Evolutionary conservation across 2,113 vertebrate genomes (phyloP).

Genomic region (Lepisosteus oculatus): DNA sequence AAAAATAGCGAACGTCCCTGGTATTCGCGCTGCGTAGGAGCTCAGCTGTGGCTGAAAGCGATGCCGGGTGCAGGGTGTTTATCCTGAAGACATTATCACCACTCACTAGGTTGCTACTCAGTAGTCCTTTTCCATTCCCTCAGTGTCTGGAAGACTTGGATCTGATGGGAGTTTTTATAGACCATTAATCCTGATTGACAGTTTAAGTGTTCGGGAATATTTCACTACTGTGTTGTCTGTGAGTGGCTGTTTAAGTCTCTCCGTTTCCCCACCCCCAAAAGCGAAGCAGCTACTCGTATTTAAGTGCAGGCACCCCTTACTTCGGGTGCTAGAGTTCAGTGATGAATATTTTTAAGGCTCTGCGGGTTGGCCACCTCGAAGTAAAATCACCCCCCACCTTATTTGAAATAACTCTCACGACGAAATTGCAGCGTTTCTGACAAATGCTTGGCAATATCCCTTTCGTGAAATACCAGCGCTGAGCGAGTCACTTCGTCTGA

Average conservation of each 20-base stretch:
- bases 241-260: conserved; percentile 63
- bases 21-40: not conserved
- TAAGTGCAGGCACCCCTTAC: conserved; percentile 7
- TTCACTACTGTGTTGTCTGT: conserved; percentile 63
- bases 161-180: conserved; percentile 69
- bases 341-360: not conserved
- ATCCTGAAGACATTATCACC: not conserved
- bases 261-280: conserved; percentile 53
- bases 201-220: conserved; percentile 76
- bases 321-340: not conserved
- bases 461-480: too few species aligned
- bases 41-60: not conserved
- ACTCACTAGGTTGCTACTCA: not conserved
- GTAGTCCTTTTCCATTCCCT: not conserved
- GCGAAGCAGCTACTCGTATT: conserved; percentile 14
- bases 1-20: not conserved
- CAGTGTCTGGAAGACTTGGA: conserved; percentile 33
- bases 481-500: too few species aligned
- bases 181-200: conserved; percentile 94
- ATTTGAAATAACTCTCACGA: too few species aligned
- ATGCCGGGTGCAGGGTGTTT: not conserved
- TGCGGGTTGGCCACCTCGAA: not conserved
- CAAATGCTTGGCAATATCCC: too few species aligned
- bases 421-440: too few species aligned
- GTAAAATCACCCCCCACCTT: not conserved